Conservation (phyloP, 2,797 vertebrate genomes). For the Gorsachius magnificus region DNA sequence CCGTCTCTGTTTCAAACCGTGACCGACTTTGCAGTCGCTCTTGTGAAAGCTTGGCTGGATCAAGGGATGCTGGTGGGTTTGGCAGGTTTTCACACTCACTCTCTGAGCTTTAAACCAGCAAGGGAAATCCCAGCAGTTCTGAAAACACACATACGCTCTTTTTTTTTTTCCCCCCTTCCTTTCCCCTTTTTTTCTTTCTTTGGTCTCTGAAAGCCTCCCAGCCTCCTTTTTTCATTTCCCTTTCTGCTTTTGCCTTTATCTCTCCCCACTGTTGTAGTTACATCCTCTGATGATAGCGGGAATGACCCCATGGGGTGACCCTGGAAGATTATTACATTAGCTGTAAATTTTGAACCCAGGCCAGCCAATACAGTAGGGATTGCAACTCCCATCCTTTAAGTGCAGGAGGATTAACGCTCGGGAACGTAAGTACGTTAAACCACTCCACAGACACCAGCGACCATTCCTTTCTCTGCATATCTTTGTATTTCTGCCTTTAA, state of each 20-base stretch:
- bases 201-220: neutral
- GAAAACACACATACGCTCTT: neutral
- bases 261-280: neutral
- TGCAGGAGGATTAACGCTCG: constrained; percentile 62
- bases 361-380: constrained; percentile 39
- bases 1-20: rapidly evolving
- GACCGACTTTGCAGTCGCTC: neutral
- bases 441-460: constrained; percentile 32
- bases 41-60: neutral
- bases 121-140: neutral
- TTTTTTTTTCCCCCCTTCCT: neutral
- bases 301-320: constrained; percentile 22
- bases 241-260: constrained; percentile 15
- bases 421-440: constrained; percentile 15
- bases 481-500: constrained; percentile 14
- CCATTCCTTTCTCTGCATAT: constrained; percentile 43
- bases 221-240: neutral
- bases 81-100: constrained; percentile 16
- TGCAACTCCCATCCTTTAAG: constrained; percentile 64
- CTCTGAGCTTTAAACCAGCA: constrained; percentile 6
- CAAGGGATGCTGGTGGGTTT: neutral
- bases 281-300: constrained; percentile 33
- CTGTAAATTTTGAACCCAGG: constrained; percentile 17
- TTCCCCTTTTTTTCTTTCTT: neutral
- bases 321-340: constrained; percentile 25